Evolutionary conservation across 2,113 vertebrate species (phyloP).

Genomic region (Cyphomyrus discorhynchus): DNA sequence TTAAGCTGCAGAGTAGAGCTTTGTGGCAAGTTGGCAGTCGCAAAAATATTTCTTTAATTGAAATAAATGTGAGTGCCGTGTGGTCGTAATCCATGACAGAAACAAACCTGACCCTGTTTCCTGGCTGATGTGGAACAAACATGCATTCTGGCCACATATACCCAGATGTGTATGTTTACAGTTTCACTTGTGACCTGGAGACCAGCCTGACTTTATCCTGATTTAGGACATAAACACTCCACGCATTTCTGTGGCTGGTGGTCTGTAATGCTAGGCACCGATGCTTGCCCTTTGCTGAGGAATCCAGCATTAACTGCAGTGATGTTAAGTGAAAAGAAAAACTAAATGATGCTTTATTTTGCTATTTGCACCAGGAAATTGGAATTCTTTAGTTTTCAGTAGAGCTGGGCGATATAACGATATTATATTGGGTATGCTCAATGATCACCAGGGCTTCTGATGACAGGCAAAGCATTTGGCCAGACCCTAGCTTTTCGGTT

Average conservation of each 20-base stretch:
- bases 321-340: neutral
- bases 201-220: too few species aligned
- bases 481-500: too few species aligned
- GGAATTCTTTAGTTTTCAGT: neutral
- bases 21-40: neutral
- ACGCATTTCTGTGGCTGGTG: neutral
- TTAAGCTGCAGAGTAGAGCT: neutral
- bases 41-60: neutral
- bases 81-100: neutral
- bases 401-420: too few species aligned
- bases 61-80: neutral
- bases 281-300: neutral
- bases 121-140: neutral
- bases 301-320: neutral
- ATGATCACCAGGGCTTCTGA: too few species aligned
- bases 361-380: neutral
- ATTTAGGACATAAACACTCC: neutral
- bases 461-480: too few species aligned
- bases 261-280: neutral
- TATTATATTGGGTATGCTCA: too few species aligned
- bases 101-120: neutral
- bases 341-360: neutral
- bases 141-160: neutral
- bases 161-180: neutral
- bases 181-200: neutral